These are phyloP conservation scores for Holothuria leucospilota DNA, from an alignment of 53 echinoderm and acorn worm genomes.

Conservation along the genomic window DNA sequence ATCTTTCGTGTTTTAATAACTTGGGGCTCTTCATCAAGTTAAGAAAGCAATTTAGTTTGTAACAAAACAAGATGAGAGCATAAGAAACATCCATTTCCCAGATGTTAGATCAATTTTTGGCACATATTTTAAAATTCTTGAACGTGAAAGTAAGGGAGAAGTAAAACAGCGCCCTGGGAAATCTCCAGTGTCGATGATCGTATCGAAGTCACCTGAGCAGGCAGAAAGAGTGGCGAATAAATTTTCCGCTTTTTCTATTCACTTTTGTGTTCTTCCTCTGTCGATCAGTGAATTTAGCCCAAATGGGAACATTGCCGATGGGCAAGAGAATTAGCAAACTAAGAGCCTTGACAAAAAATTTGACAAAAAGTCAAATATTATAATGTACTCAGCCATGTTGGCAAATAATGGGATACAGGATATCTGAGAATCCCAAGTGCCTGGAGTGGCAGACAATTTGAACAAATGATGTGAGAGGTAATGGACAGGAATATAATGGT, in stretches of 20 bases:
- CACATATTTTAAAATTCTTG: slow-evolving; percentile 22
- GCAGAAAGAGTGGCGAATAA: slow-evolving; percentile 11
- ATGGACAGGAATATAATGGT: background rate
- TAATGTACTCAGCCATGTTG: slow-evolving; percentile 21
- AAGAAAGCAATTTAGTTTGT: too few relatives aligned
- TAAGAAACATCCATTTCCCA: background rate
- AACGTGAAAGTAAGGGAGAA: background rate
- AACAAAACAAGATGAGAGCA: too few relatives aligned
- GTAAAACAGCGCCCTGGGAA: slow-evolving; percentile 24
- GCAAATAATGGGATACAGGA: background rate
- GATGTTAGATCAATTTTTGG: slow-evolving; percentile 40
- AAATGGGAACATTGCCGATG: slow-evolving; percentile 33
- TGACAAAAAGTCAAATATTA: slow-evolving; percentile 40
- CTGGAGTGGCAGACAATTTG: background rate
- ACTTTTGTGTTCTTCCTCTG: background rate
- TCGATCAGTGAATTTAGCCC: slow-evolving; percentile 19
- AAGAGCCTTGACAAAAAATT: slow-evolving; percentile 3
- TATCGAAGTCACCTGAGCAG: slow-evolving; percentile 40
- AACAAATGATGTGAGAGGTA: slow-evolving; percentile 11
- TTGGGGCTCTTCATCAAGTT: too few relatives aligned
- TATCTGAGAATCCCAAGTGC: slow-evolving; percentile 4
- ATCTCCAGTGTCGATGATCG: slow-evolving; percentile 27
- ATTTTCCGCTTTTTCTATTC: background rate
- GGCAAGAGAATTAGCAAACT: background rate
- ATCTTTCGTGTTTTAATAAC: too few relatives aligned